Percentiles rank a stretch among this genome's conserved stretches.
Evolutionary conservation across 1,140 invertebrate species (phyloP).

Genomic region (Drosophila carrolli): DNA sequence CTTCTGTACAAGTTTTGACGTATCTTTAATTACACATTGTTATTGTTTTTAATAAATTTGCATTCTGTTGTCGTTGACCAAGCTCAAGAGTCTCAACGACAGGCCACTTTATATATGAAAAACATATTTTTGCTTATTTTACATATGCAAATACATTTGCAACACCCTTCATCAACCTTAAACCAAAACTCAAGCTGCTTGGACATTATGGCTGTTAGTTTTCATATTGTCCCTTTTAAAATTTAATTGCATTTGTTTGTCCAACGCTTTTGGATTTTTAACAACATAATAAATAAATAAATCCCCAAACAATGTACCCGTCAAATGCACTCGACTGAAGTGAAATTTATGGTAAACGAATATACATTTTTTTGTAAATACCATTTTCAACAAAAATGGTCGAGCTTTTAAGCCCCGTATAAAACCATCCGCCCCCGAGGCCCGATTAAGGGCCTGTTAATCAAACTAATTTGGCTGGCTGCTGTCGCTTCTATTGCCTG

Average conservation of each 20-base stretch:
- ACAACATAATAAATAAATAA: slow-evolving; percentile 76
- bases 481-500: slow-evolving; percentile 37
- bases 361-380: slow-evolving; percentile 40
- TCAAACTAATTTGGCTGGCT: slow-evolving; percentile 53
- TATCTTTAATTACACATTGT: slow-evolving; percentile 46
- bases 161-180: slow-evolving; percentile 1
- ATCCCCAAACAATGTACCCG: slow-evolving; percentile 30
- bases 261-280: slow-evolving; percentile 61
- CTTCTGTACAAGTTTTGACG: slow-evolving; percentile 14
- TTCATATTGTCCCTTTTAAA: slow-evolving; percentile 37
- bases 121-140: slow-evolving; percentile 58
- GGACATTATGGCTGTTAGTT: slow-evolving; percentile 16
- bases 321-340: slow-evolving; percentile 46
- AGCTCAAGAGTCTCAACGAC: slow-evolving; percentile 49
- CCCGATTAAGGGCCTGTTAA: slow-evolving; percentile 45
- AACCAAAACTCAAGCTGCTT: slow-evolving; percentile 11
- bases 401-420: slow-evolving; percentile 23
- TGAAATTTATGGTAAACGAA: slow-evolving; percentile 62
- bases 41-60: slow-evolving; percentile 56
- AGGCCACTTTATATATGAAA: slow-evolving; percentile 46
- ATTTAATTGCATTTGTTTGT: slow-evolving; percentile 71
- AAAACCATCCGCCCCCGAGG: slow-evolving; percentile 3
- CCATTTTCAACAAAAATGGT: slow-evolving; percentile 21
- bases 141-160: slow-evolving; percentile 53
- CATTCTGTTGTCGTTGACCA: slow-evolving; percentile 26